A percentile compares a stretch with the other conserved stretches of the same genome.
These are phyloP conservation scores for Romanogobio albipinnatus DNA, from an alignment of 2,113 vertebrate genomes.

Conservation along the genomic window DNA sequence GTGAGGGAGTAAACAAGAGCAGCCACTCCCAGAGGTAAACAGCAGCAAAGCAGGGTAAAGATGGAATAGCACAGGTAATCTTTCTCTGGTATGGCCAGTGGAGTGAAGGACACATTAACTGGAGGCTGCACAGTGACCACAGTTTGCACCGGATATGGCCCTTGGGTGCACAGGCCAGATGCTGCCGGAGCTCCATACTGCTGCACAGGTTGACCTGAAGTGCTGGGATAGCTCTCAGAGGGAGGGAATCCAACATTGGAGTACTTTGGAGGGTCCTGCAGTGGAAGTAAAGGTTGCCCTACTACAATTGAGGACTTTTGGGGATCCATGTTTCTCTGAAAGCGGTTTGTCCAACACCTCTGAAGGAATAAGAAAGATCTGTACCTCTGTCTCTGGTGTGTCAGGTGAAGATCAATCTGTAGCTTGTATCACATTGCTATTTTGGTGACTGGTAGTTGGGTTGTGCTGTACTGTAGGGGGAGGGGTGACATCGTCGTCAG, in stretches of 20 bases:
- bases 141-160: not conserved
- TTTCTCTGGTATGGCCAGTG: slow-evolving; percentile 49
- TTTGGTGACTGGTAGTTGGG: too few species aligned
- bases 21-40: slow-evolving; percentile 74
- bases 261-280: not conserved
- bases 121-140: slow-evolving; percentile 63
- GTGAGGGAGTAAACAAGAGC: slow-evolving; percentile 41
- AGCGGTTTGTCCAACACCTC: too few species aligned
- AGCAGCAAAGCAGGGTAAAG: slow-evolving; percentile 78
- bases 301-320: not conserved
- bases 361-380: too few species aligned
- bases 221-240: not conserved
- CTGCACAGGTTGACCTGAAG: not conserved
- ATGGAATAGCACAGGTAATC: slow-evolving; percentile 79
- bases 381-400: too few species aligned
- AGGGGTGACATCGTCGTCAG: too few species aligned
- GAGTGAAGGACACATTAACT: slow-evolving; percentile 48
- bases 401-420: too few species aligned
- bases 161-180: slow-evolving; percentile 29
- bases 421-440: too few species aligned
- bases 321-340: too few species aligned
- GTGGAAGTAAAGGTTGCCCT: not conserved
- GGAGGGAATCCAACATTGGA: not conserved
- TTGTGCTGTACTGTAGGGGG: too few species aligned
- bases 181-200: not conserved